Base-by-base conservation (phyloP, 2,113 vertebrate species). In the Tympanuchus pallidicinctus region DNA sequence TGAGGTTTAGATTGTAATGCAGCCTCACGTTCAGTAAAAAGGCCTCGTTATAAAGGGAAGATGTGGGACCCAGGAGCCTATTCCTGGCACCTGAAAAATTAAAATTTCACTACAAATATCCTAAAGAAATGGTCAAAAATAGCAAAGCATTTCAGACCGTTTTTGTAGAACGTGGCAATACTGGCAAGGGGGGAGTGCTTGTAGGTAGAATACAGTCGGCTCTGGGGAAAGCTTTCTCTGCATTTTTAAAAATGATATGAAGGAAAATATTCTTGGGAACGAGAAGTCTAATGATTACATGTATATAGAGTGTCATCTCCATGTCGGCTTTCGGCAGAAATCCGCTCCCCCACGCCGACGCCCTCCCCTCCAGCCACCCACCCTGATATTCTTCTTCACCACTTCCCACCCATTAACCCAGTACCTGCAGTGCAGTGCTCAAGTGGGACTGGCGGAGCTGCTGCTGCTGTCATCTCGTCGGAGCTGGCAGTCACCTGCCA, bases 361-460 rank as follows among this genome's bases (percentile, higher is more conserved):
- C 60, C 93, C 93, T 96, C 86, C 92, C 89, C 75, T 93, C 80
- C 74, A 85, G 90, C 88, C 94, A 95, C 94, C 93, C 43, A 94
- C 94, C 94, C 94, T 64, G 56, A 89, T 89, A 95, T 92, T 91
- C 87, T 74, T 96, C 91, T 67, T 76, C 63, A 69, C 90, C 92
- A 95, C 95, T 93, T 94, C 94, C 94, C 93, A 94, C 96, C 94
- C 95, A 93, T 96, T 97, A 97, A 92, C 89, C 92, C 48, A 94
- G 80, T 79, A 82, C 96, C 92, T 86, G 95, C 97, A 95, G 95
- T 80, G 95, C 92, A 21, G 88, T 59, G 91, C 72, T 78, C 72
- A 93, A 89, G 71, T 82, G 45, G 60, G 85, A 96, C 89, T 93
- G 90, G 89, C 93, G 89, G 91, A 96, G 93, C 95, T 94, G 93